Evolutionary conservation across 1,140 invertebrate species (phyloP).

Genomic region (Pachyrhynchus sulphureomaculatus): DNA sequence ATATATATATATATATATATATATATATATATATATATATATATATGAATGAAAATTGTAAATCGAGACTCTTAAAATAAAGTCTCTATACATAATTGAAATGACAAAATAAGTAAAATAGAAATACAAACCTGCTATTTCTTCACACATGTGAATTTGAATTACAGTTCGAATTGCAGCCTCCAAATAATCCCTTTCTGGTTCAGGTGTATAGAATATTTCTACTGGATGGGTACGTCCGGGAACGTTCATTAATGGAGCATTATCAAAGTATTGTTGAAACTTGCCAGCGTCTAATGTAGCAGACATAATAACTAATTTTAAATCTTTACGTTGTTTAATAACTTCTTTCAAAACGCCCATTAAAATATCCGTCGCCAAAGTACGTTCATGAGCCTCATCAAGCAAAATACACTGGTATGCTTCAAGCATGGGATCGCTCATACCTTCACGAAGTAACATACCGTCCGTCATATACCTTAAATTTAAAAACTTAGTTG

Average conservation of each 20-base stretch:
- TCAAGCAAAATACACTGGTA: conserved; percentile 97
- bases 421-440: conserved; percentile 94
- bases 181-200: conserved; percentile 97
- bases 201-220: conserved; percentile 99
- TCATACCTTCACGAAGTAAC: conserved; percentile 98
- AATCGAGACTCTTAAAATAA: too few species aligned
- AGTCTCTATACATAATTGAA: too few species aligned
- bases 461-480: conserved; percentile 99
- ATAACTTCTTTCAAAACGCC: conserved; percentile 97
- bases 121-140: conserved; percentile 80
- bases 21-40: too few species aligned
- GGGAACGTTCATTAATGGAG: conserved; percentile 97
- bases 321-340: conserved; percentile 89
- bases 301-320: conserved; percentile 99
- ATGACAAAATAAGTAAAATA: too few species aligned
- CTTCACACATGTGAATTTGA: conserved; percentile 99
- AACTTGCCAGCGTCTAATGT: conserved; percentile 99
- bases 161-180: conserved; percentile 98
- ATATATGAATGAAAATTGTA: too few species aligned
- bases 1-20: too few species aligned
- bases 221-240: conserved; percentile 95
- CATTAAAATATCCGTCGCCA: conserved; percentile 99
- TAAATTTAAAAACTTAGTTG: conserved; percentile 21
- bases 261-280: conserved; percentile 97
- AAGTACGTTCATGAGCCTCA: conserved; percentile 97